Evolutionary conservation across 2,113 vertebrate genomes (phyloP).

Genomic region (Cariama cristata): DNA sequence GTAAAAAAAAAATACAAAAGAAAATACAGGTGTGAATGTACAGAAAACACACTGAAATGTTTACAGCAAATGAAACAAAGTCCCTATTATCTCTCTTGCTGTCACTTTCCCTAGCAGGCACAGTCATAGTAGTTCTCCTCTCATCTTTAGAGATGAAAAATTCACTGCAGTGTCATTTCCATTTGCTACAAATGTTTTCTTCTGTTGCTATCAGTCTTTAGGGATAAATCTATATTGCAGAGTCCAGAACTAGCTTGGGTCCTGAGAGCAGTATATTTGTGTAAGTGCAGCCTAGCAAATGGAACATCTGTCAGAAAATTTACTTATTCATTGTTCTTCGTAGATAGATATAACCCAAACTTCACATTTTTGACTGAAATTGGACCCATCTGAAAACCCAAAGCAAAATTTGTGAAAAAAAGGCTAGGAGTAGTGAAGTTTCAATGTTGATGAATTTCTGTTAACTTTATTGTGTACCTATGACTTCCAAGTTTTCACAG

Average conservation of each 20-base stretch:
- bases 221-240: neutral
- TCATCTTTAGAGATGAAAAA: neutral
- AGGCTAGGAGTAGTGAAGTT: neutral
- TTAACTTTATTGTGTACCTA: neutral
- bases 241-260: neutral
- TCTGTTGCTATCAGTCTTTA: neutral
- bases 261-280: neutral
- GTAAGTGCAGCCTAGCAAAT: neutral
- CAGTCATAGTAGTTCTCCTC: neutral
- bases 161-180: neutral
- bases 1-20: neutral
- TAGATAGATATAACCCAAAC: neutral
- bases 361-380: neutral
- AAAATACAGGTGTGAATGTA: neutral
- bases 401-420: neutral
- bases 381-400: neutral
- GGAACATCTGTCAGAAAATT: neutral
- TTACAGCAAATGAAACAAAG: neutral
- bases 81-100: neutral
- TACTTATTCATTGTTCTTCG: neutral
- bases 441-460: neutral
- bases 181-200: neutral
- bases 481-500: neutral
- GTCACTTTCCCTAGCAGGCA: neutral
- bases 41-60: neutral